Evolutionary conservation across 2,113 vertebrate genomes (phyloP).

Genomic region (Prolemur simus): DNA sequence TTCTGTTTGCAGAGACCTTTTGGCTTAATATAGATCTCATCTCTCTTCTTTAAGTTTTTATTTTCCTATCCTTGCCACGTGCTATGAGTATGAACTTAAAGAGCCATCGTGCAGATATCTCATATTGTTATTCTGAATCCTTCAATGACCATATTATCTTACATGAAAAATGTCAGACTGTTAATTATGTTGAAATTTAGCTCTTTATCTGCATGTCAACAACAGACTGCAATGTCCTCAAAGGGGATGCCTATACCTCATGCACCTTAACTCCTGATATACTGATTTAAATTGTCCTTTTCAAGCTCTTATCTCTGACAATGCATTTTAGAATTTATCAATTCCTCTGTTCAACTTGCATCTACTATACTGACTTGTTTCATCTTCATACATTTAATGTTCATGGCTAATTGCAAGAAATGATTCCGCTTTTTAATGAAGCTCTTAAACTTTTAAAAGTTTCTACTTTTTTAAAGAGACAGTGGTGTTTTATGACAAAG

Average conservation of each 20-base stretch:
- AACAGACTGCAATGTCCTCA: neutral
- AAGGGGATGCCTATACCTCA: neutral
- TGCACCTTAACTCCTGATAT: neutral
- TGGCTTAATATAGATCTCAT: neutral
- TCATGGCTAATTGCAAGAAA: neutral
- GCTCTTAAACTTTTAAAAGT: neutral
- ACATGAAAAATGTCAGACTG: neutral
- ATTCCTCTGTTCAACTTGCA: neutral
- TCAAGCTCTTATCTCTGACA: neutral
- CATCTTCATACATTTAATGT: neutral
- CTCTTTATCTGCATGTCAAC: neutral
- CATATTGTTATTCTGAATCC: neutral
- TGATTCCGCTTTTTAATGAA: too few relatives aligned
- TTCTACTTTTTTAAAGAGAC: neutral
- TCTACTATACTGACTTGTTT: neutral
- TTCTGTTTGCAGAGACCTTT: neutral
- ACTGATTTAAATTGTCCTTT: neutral
- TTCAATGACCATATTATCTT: neutral
- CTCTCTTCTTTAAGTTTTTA: neutral
- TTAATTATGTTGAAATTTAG: neutral
- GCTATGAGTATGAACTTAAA: neutral
- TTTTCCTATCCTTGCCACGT: neutral
- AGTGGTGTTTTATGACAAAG: neutral
- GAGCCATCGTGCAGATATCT: neutral
- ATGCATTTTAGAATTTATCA: neutral